A percentile compares a stretch with the other conserved stretches of the same genome.
Evolutionary conservation across 2,888 invertebrate genomes (phyloP).

Genomic region (Acronicta leporina): DNA sequence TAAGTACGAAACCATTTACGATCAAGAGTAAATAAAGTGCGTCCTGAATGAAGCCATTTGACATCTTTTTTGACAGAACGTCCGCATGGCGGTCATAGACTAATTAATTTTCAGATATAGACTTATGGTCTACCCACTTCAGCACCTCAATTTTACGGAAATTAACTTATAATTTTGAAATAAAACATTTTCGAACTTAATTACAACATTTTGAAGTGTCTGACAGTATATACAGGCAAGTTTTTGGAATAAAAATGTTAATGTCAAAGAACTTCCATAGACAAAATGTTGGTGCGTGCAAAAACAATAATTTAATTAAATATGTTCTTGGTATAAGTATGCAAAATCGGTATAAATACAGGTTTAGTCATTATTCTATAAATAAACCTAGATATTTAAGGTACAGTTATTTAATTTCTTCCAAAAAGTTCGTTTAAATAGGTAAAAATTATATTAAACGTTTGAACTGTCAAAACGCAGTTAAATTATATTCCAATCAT

Average conservation of each 20-base stretch:
- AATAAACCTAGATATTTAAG: too few relatives aligned
- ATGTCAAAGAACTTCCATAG: conserved; percentile 24
- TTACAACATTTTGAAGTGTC: background rate
- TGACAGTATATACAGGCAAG: background rate
- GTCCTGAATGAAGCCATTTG: conserved; percentile 67
- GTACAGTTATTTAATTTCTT: too few relatives aligned
- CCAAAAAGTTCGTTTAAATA: too few relatives aligned
- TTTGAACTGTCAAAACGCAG: background rate
- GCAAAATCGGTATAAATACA: background rate
- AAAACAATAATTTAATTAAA: background rate
- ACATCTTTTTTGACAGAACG: conserved; percentile 70
- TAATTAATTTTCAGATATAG: conserved; percentile 3
- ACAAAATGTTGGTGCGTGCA: conserved; percentile 8
- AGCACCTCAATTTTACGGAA: background rate
- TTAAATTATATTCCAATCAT: accelerated
- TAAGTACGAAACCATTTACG: conserved; percentile 69
- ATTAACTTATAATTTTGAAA: background rate
- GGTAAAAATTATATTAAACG: too few relatives aligned
- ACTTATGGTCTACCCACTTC: background rate
- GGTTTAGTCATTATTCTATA: background rate
- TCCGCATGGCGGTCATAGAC: conserved; percentile 54
- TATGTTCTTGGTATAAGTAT: background rate
- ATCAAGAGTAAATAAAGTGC: conserved; percentile 72
- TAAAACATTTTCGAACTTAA: background rate
- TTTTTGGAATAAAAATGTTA: conserved; percentile 13